Conservation (phyloP, 2,113 vertebrate species). For the Sinocyclocheilus rhinocerous region DNA sequence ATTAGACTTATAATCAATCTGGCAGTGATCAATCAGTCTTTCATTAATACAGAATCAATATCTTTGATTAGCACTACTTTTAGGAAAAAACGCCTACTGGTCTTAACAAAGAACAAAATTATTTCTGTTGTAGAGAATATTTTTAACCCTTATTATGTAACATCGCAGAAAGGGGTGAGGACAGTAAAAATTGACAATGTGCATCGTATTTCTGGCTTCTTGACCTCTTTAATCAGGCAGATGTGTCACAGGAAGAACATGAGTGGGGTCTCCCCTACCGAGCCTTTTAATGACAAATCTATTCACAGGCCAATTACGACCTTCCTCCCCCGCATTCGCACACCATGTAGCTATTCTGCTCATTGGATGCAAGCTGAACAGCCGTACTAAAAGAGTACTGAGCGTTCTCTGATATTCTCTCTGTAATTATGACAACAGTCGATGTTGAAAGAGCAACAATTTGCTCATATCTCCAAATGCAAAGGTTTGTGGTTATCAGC, state of each 20-base stretch:
- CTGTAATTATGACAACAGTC: slow-evolving; percentile 13
- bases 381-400: not conserved
- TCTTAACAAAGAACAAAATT: not conserved
- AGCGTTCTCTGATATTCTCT: slow-evolving; percentile 1
- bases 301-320: slow-evolving; percentile 49
- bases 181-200: not conserved
- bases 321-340: slow-evolving; percentile 3
- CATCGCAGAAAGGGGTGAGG: not conserved
- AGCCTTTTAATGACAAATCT: slow-evolving; percentile 43
- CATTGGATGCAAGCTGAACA: not conserved
- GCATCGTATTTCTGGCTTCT: not conserved
- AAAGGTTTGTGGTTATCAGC: not conserved
- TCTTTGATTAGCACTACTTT: not conserved
- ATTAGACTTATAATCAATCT: not conserved
- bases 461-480: slow-evolving; percentile 15
- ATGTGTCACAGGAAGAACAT: slow-evolving; percentile 26
- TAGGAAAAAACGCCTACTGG: not conserved
- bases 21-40: not conserved
- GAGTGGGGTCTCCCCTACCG: slow-evolving; percentile 29
- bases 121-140: not conserved
- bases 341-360: not conserved
- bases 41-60: not conserved
- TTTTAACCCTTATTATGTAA: slow-evolving; percentile 15
- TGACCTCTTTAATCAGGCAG: slow-evolving; percentile 43
- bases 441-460: not conserved